Base-by-base conservation (phyloP, 92 coral and sea anemone genomes). In the Micromussa lordhowensis region DNA sequence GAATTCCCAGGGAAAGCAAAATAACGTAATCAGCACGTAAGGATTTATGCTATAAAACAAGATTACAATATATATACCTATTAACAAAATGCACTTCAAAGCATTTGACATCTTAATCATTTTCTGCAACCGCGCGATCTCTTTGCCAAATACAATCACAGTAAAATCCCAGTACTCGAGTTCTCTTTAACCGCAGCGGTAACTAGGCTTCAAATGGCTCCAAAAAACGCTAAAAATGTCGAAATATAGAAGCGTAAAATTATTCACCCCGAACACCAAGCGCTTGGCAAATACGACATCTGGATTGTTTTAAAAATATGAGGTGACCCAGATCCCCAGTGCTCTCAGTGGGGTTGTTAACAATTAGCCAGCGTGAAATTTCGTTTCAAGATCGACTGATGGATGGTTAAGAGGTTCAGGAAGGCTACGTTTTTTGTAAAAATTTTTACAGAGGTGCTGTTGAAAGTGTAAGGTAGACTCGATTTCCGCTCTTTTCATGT, bases 61-160 rank as follows among this genome's bases (percentile, higher is more conserved):
- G n/a, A 77, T 28, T 77, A 29, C 2, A 28, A 53, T 18, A 24
- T 35, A 24, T 35, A 51, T 84, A 84, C 87, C 87, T 84, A 72
- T 64, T 32, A 73, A 54, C 30, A 84, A 84, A 21, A 84, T 17
- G 53, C 51, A 71, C n/a, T 35, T 71, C 80, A 72, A 55, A 49
- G 55, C 68, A 84, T 84, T 71, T 24, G 80, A 32, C 87, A 84
- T 84, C 51, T 36, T 70, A 8, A 29, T 71, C 24, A 14, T 49
- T 71, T 54, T 84, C 17, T 30, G 34, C 70, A 32, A 35, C 44
- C 24, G 21, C 76, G 28, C 2, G 24, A 11, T 34, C 15, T 32
- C 77, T 17, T 68, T 72, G 48, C 77, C 77, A 12, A n/a, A n/a
- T n/a, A n/a, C n/a, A n/a, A n/a, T n/a, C 32, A 31, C 26, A 31